Base-by-base conservation (phyloP, 2,113 vertebrate genomes). In the Jacana jacana region DNA sequence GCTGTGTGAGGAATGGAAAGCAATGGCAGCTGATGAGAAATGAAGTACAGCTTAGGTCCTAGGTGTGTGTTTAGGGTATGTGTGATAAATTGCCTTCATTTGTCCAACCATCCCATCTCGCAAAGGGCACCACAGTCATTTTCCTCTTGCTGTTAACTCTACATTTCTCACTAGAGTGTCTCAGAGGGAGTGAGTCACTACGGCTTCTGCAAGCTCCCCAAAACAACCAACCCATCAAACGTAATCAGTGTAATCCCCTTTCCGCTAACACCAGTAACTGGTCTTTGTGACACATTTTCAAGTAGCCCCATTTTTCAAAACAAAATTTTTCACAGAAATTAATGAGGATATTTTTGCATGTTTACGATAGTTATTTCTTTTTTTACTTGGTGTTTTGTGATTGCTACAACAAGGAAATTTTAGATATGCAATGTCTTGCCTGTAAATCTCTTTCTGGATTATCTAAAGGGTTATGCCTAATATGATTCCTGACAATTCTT, bases 71-170 rank as follows among this genome's bases (percentile, higher is more conserved):
- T 91, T 79, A 54, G 89, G 69, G 55, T 44, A 9, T 11, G 25
- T 64, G 87, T 95, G 95, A 95, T 89, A 79, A 97, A 97, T 95
- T 81, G 49, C 78, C 61, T 96, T 92, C 55, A 68, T 96, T 87
- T 96, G 65, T 64, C 84, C 78, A 84, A 27, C 60, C 69, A 71
- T 46, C 42, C 66, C 4, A 0, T 66, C 51, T 81, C 0, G 0
- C 39, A 78, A 75, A 97, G 89, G 81, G 89, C 93, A 93, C 48
- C 65, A 46, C 72, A 68, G 65, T 54, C 78, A 72, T 93, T 89
- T 72, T 86, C 42, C 42, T 79, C 69, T 70, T 78, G 89, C 73
- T 79, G 42, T 51, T 85, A 42, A 37, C 69, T 66, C 65, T 73
- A 49, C 49, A 35, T 90, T 95, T 88, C 78, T 78, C 60, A 13